Base-by-base conservation (phyloP, 2,888 invertebrate species). In the Hyposoter dolosus region DNA sequence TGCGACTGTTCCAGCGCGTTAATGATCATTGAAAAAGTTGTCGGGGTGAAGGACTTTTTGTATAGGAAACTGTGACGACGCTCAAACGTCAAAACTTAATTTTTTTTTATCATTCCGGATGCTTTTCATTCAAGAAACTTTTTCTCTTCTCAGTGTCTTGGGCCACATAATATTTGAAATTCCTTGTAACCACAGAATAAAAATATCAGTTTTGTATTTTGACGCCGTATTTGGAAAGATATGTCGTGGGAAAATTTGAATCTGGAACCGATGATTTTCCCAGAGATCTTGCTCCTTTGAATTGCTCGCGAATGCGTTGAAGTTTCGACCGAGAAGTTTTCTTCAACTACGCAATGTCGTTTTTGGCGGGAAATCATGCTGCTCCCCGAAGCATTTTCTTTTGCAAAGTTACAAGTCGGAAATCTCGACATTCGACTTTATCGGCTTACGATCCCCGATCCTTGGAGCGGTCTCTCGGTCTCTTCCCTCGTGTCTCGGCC, bases 401-500 rank as follows among this genome's bases (percentile, higher is more conserved):
- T 43, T 5, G 23, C 23, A 56, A 19, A 47, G 63, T 65, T 72
- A 2, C n/a, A 65, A 53, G 40, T 40, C 40, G 35, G 28, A 76
- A 66, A 72, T 60, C 77, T 79, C 19, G 82, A 81, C 80, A 82
- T 72, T 83, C 76, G 84, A 88, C 88, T 82, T 88, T 88, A 88
- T 88, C 88, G 88, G 87, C 88, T 15, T 60, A 53, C 82, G 88
- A 85, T 83, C 77, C 84, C 72, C 76, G 78, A 71, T 60, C 60
- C 28, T 71, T 79, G 12, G 81, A 81, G 79, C 43, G 40, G 40
- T 40, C 40, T 78, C 45, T 80, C 72, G 76, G 83, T 50, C 35
- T 79, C 69, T 85, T 66, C 40, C 56, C 23, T 56, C n/a, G 23
- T 28, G 28, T 28, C 28, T 60, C 60, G 63, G 32, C 63, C 50